A percentile compares a stretch with the other conserved stretches of the same genome.
Conservation (phyloP, 1,140 invertebrate species). For the Camponotus vicinus region DNA sequence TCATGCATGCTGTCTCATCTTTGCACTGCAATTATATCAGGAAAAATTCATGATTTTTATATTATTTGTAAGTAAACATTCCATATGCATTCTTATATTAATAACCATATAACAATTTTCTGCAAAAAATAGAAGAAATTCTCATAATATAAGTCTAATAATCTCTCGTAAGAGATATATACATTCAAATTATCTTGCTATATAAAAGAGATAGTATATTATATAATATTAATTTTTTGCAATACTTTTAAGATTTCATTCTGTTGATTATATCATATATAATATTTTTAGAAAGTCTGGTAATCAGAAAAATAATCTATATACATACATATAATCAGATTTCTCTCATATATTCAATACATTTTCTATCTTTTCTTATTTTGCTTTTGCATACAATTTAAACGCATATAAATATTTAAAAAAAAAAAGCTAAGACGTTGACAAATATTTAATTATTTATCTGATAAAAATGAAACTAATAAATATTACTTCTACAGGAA, state of each 20-base stretch:
- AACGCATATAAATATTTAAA: background rate
- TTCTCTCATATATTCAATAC: background rate
- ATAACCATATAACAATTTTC: no score
- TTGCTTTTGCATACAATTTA: background rate
- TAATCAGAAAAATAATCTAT: background rate
- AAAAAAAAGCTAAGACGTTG: background rate
- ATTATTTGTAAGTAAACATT: background rate
- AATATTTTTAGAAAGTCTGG: background rate
- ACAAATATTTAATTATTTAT: background rate
- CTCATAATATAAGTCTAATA: background rate
- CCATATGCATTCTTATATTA: background rate
- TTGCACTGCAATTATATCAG: slow-evolving; percentile 72
- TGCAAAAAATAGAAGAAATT: no score
- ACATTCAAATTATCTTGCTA: background rate
- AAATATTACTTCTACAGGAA: background rate
- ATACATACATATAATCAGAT: background rate
- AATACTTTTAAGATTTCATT: background rate
- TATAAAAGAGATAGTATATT: background rate
- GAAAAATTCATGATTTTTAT: background rate
- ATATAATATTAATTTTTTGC: background rate
- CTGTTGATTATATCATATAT: background rate
- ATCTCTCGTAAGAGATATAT: background rate
- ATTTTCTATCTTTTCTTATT: slow-evolving; percentile 11
- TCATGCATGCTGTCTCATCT: slow-evolving; percentile 79
- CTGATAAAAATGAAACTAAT: background rate